Evolutionary conservation across 2,113 vertebrate genomes (phyloP), one percentile per base, ranked within the genome.

Genomic region (Chloropsis hardwickii): DNA sequence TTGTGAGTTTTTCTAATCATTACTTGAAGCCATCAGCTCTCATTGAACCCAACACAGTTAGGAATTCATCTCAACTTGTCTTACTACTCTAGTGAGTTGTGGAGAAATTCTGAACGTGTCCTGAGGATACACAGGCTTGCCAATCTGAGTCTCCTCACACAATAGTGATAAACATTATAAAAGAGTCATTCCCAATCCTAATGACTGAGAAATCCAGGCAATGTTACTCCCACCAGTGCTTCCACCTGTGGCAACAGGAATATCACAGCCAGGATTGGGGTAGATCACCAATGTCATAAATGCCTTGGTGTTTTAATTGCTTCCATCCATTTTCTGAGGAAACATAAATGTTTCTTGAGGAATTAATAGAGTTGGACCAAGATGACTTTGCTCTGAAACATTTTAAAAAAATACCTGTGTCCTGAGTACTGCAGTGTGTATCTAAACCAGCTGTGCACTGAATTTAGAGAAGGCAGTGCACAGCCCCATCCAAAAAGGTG

Each of bases 241-340:
- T 73, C 21, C 31, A 16, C 4, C 29, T 44, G 28, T 71, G 42
- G 22, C 4, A 5, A 21, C 6, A 40, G 57, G 35, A 85, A 14
- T 16, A 28, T 37, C 5, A 0, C 22, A 73, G 18, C 10, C 44
- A 69, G n/a, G 25, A 16, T 0, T 25, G 4, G 5, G 10, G 19
- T 5, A 29, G 40, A 53, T 8, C 33, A 21, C 35, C 37, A 11
- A 3, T 31, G 44, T 6, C 11, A 2, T 64, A n/a, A n/a, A n/a
- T n/a, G 9, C 7, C 22, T 40, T 54, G 45, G 56, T 7, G 2
- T 56, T 64, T 74, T 62, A 64, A 78, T 61, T 71, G 24, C 28
- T 93, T 58, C 51, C 91, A 45, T 67, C 47, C 12, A 56, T 48
- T 51, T 57, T 56, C 48, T 65, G 12, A 28, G 44, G 69, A 88